These are phyloP conservation scores for Ctenopoma kingsleyae DNA, from an alignment of 2,797 vertebrate genomes.

Conservation along the genomic window DNA sequence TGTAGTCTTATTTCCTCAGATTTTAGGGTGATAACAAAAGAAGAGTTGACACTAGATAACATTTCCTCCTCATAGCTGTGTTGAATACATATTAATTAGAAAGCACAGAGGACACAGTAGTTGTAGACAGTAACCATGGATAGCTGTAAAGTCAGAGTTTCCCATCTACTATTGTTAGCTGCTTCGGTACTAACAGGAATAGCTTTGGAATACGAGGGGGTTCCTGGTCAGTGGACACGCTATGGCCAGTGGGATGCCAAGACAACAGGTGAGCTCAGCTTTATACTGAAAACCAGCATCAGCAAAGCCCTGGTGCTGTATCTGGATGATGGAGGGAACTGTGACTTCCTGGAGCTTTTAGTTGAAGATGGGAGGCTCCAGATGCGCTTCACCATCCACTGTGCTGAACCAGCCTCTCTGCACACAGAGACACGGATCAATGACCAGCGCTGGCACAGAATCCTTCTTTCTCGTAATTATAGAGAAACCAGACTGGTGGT, in stretches of 20 bases:
- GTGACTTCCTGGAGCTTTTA: slow-evolving; percentile 95
- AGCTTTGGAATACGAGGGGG: slow-evolving; percentile 91
- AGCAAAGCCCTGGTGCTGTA: slow-evolving; percentile 92
- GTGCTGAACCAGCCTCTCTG: slow-evolving; percentile 91
- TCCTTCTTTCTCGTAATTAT: slow-evolving; percentile 88
- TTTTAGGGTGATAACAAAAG: slow-evolving; percentile 45
- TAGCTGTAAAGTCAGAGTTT: slow-evolving; percentile 61
- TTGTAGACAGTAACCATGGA: slow-evolving; percentile 75
- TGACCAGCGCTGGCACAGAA: slow-evolving; percentile 93
- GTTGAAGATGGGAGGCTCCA: slow-evolving; percentile 89
- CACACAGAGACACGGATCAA: slow-evolving; percentile 86
- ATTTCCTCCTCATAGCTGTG: slow-evolving; percentile 44
- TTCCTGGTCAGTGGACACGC: slow-evolving; percentile 95
- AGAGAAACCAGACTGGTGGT: slow-evolving; percentile 88
- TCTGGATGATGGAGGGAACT: slow-evolving; percentile 95
- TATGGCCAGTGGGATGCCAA: slow-evolving; percentile 91
- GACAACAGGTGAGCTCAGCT: slow-evolving; percentile 90
- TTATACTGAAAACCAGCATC: slow-evolving; percentile 91
- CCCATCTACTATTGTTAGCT: slow-evolving; percentile 67
- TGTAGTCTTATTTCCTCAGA: slow-evolving; percentile 43
- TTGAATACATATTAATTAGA: slow-evolving; percentile 67
- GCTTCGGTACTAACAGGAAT: slow-evolving; percentile 71
- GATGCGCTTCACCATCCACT: slow-evolving; percentile 93
- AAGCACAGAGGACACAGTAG: slow-evolving; percentile 44
- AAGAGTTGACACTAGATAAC: slow-evolving; percentile 29